Evolutionary conservation across 2,113 vertebrate genomes (phyloP), one percentile per base, ranked within the genome.

Genomic region (Trematomus loennbergii): DNA sequence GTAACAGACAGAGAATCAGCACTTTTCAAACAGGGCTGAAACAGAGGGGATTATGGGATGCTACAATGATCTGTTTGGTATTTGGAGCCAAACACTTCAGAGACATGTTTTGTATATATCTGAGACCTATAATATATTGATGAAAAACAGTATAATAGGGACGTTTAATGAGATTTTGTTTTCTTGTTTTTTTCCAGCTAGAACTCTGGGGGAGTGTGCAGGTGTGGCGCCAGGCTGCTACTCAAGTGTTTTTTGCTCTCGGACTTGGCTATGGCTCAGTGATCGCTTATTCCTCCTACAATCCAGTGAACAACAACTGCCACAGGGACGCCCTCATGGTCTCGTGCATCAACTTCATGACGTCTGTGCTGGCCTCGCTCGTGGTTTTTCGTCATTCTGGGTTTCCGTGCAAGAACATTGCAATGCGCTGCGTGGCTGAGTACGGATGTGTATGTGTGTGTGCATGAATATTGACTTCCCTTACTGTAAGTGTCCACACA

Each of bases 201-300:
- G 96, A 98, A 91, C 98, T 97, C 92, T 99, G 97, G 97, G 92
- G 96, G 49, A 96, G 96, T 63, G 91, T 97, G 6, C 97, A 99
- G 89, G 98, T 99, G 61, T 99, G 98, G 98, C 93, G 98, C 0
- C 97, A 99, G 87, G 98, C 98, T 2, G 97, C 97, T 63, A 99
- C 98, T 0, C 98, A 99, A 91, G 98, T 99, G 54, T 99, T 99
- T 93, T 99, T 99, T 0, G 98, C 98, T n/a, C 87, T 99, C 16
- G 98, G 98, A n/a, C 91, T 99, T 78, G 98, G 98, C 22, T 99
- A 99, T 0, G 98, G 98, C 36, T 98, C 98, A 0, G 97, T 99
- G 83, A 99, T 99, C 0, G 98, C 98, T 4, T 99, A 99, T 92
- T 99, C 98, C 72, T 99, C 97, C 93, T 99, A 99, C 95, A 99